These are phyloP conservation scores for Caenorhabditis macrosperma DNA, from an alignment of 2,888 invertebrate genomes.

Conservation along the genomic window DNA sequence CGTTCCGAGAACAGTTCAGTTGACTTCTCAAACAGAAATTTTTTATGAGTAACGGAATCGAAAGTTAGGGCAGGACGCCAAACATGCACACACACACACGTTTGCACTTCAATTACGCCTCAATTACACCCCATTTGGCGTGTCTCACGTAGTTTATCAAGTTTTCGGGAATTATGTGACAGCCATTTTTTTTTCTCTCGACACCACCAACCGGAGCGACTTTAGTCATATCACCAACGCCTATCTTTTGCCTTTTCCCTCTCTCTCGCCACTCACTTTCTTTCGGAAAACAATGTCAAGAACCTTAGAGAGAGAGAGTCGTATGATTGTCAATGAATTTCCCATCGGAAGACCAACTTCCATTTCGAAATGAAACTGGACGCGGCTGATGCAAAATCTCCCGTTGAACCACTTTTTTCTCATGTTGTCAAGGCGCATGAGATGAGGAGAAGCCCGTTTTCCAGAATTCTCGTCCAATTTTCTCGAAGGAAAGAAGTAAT, in stretches of 20 bases:
- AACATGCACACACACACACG: too few species aligned
- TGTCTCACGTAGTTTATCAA: neutral
- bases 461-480: neutral
- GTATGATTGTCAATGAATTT: too few species aligned
- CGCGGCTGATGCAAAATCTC: neutral
- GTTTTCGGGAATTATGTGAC: neutral
- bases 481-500: too few species aligned
- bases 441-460: neutral
- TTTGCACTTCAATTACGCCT: neutral
- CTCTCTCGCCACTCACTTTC: too few species aligned
- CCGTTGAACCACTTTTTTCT: too few species aligned
- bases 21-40: neutral
- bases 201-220: neutral
- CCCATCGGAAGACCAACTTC: too few species aligned
- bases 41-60: neutral
- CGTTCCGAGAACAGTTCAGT: neutral
- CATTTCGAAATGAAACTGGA: neutral
- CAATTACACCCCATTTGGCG: too few species aligned
- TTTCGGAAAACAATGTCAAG: too few species aligned
- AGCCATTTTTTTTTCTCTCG: neutral
- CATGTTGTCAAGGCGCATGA: conserved; percentile 33
- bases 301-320: too few species aligned
- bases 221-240: neutral
- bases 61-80: neutral
- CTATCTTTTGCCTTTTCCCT: neutral